Percentiles rank a stretch among this genome's conserved stretches.
phyloP scores from a whole-genome alignment of 2,797 vertebrate genomes.

The Catharus ustulatus region DNA sequence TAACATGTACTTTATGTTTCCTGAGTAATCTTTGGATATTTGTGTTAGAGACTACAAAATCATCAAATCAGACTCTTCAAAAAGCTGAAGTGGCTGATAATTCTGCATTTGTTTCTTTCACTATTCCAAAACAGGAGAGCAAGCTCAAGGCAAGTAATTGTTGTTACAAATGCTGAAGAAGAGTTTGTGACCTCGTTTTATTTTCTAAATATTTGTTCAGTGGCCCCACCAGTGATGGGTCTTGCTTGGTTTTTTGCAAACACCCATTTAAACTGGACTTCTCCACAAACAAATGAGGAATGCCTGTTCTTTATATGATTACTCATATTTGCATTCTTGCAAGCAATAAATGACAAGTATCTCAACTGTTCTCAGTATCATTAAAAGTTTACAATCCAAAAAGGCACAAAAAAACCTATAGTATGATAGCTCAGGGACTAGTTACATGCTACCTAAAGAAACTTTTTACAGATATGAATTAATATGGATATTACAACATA shows the following conservation, averaged over 20 bases:
- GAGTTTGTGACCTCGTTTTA: not conserved
- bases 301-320: not conserved
- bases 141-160: not conserved
- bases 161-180: not conserved
- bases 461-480: not conserved
- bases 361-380: not conserved
- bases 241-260: not conserved
- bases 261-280: not conserved
- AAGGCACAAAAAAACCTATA: not conserved
- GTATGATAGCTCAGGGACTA: not conserved
- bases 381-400: not conserved
- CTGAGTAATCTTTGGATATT: not conserved
- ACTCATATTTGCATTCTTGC: not conserved
- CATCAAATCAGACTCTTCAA: not conserved
- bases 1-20: not conserved
- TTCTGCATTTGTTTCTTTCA: not conserved
- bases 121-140: not conserved
- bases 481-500: not conserved
- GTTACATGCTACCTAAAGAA: not conserved
- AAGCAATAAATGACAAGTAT: not conserved
- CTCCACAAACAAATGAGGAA: not conserved
- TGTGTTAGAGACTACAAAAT: not conserved
- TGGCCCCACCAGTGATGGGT: not conserved
- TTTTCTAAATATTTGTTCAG: slow-evolving; percentile 5
- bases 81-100: not conserved